Base-by-base conservation (phyloP, 2,797 vertebrate genomes). In the Champsocephalus gunnari region DNA sequence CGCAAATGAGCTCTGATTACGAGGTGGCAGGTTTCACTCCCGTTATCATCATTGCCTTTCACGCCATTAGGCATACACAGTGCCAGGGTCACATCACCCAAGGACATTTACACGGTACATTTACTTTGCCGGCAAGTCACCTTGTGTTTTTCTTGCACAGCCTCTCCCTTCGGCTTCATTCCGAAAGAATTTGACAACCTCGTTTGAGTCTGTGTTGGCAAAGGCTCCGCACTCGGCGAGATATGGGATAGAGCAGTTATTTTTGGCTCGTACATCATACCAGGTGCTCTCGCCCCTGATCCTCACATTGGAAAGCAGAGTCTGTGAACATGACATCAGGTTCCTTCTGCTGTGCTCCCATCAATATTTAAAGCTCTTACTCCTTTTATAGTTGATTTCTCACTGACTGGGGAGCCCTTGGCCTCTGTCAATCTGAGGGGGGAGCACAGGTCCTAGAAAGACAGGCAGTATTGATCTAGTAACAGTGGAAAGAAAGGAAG, bases 1-100 rank as follows among this genome's bases (percentile, higher is more conserved):
- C 71, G 84, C 82, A 92, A 93, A 94, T 93, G 89, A 94, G 91
- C 80, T 86, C 83, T 91, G 90, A 93, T 89, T 93, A 92, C 63
- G 62, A 90, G 88, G 90, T 89, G 81, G 77, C 88, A 86, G 87
- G 87, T 90, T 87, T 94, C 89, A 88, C 91, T 93, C 91, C 81
- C 83, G 76, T 73, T 88, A 75, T 83, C 70, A 24, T 55, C 44
- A 32, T 69, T 69, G 75, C 71, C 87, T 89, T 90, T 82, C 87
- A 89, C 84, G 62, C 84, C 83, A 92, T 93, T 92, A 91, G 76
- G 79, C 86, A 87, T 75, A 84, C 77, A 65, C 67, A 67, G 81
- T 62, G 71, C 59, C 13, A 10, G 81, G 88, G 88, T 91, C 86
- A 86, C 82, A 71, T 59, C 81, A 76, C 83, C 83, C 80, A 83